phyloP scores from a whole-genome alignment of 1,140 invertebrate genomes.

The Anastatus disparis region DNA sequence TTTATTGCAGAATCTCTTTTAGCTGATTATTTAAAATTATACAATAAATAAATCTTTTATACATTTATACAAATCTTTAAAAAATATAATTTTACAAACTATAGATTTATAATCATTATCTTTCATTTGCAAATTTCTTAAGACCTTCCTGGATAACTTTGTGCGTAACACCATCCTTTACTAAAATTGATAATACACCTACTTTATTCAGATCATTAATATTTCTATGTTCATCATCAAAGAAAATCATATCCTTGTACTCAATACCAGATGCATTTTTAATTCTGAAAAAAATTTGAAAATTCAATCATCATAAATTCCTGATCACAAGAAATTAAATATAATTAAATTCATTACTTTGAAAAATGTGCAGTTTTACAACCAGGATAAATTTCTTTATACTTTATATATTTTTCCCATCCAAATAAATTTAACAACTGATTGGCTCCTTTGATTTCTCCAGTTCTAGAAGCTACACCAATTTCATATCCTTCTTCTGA shows the following conservation, averaged over 20 bases:
- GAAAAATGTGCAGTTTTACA: slow-evolving; percentile 77
- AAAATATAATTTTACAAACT: too few relatives aligned
- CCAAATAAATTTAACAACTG: slow-evolving; percentile 75
- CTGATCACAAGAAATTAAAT: slow-evolving; percentile 11
- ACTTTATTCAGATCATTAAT: slow-evolving; percentile 69
- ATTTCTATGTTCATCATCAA: slow-evolving; percentile 76
- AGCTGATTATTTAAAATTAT: not conserved
- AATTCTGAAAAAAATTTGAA: slow-evolving; percentile 67
- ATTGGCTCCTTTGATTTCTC: slow-evolving; percentile 73
- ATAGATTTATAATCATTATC: slow-evolving; percentile 26
- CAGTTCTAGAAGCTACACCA: slow-evolving; percentile 76
- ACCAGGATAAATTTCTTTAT: slow-evolving; percentile 82
- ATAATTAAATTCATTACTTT: slow-evolving; percentile 65
- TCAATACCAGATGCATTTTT: slow-evolving; percentile 67
- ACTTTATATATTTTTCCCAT: slow-evolving; percentile 78
- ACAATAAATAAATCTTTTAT: slow-evolving; percentile 17
- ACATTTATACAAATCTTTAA: not conserved
- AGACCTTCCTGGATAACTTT: slow-evolving; percentile 66
- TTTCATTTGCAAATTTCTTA: slow-evolving; percentile 54
- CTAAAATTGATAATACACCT: slow-evolving; percentile 71
- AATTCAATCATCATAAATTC: slow-evolving; percentile 7
- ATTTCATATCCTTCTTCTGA: slow-evolving; percentile 69
- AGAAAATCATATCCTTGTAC: slow-evolving; percentile 78
- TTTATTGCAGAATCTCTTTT: slow-evolving; percentile 10
- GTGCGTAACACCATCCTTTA: slow-evolving; percentile 67